These are phyloP conservation scores for Sthenelais limicola DNA, from an alignment of 2,888 invertebrate species.

Conservation along the genomic window DNA sequence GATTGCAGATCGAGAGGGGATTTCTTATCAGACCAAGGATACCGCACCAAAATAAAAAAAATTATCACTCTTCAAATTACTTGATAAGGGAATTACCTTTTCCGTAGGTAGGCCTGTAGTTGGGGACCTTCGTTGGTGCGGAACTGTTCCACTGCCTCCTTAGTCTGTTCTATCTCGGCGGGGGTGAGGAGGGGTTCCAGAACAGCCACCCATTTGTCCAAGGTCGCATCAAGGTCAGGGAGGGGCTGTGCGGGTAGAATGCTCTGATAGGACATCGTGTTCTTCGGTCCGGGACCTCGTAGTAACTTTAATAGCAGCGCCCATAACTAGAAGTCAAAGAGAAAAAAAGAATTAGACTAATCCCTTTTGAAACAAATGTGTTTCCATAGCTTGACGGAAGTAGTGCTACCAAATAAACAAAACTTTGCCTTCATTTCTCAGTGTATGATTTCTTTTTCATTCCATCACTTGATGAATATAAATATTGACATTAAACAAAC, in stretches of 20 bases:
- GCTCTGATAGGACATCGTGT: constrained; percentile 56
- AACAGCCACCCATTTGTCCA: constrained; percentile 63
- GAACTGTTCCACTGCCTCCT: constrained; percentile 60
- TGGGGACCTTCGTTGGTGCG: constrained; percentile 60
- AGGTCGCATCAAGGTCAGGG: constrained; percentile 58
- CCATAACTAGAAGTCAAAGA: constrained; percentile 47
- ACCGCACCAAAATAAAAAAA: not conserved
- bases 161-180: constrained; percentile 62
- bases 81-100: constrained; percentile 51
- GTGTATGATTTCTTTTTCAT: too few relatives aligned
- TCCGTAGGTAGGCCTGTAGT: constrained; percentile 56
- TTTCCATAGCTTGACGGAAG: not conserved
- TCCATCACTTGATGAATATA: too few relatives aligned
- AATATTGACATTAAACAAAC: too few relatives aligned
- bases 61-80: too few relatives aligned
- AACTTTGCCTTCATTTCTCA: too few relatives aligned
- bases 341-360: not conserved
- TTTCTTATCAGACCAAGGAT: too few relatives aligned
- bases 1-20: too few relatives aligned
- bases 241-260: constrained; percentile 59
- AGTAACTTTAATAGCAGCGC: constrained; percentile 40
- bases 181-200: constrained; percentile 61
- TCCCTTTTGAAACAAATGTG: not conserved
- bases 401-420: too few relatives aligned
- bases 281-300: constrained; percentile 40